Base-by-base conservation (phyloP, 2,113 vertebrate genomes). In the Psittacara wagleri region DNA sequence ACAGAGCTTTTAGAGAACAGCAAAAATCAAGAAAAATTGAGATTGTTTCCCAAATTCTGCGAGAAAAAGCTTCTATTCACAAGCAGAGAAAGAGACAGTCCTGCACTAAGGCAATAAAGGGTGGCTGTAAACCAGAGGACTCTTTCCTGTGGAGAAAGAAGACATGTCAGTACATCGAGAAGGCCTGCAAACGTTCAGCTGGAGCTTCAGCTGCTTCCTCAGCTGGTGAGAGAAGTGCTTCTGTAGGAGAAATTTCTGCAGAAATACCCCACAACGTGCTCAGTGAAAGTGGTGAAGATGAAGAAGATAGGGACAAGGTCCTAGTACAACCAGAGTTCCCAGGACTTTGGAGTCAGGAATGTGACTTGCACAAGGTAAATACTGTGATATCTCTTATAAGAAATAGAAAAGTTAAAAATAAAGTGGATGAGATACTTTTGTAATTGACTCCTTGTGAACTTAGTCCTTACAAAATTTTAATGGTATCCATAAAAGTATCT, bases 311-410 rank as follows among this genome's bases (percentile, higher is more conserved):
- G 2, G 54, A 90, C 7, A 81, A 98, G 86, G 97, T 66, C 11
- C 94, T 99, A 35, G 94, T 95, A 5, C 94, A 98, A 92, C 99
- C 99, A 2, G 99, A 99, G 92, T 98, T 99, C 90, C 95, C 95
- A 0, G 99, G 99, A 29, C 98, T 99, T 17, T 99, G 98, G 99
- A 92, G 92, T 39, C 96, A 91, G 15, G 85, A 97, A 28, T 83
- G 61, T 49, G 91, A 76, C 61, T 44, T 62, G 4, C 49, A 51
- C 63, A 78, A 98, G 98, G 98, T 98, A 86, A 79, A 89, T 57
- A 23, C 46, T 89, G 29, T 44, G 35, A 12, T 82, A 11, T 19
- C 14, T 80, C 13, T 20, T 43, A 17, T 23, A 57, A 81, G 35
- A 86, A 90, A 74, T 4, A 57, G 54, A 39, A 62, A 66, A 75